Evolutionary conservation across 1,140 invertebrate species (phyloP), one percentile per base, ranked within the genome.

Genomic region (Atta colombica): DNA sequence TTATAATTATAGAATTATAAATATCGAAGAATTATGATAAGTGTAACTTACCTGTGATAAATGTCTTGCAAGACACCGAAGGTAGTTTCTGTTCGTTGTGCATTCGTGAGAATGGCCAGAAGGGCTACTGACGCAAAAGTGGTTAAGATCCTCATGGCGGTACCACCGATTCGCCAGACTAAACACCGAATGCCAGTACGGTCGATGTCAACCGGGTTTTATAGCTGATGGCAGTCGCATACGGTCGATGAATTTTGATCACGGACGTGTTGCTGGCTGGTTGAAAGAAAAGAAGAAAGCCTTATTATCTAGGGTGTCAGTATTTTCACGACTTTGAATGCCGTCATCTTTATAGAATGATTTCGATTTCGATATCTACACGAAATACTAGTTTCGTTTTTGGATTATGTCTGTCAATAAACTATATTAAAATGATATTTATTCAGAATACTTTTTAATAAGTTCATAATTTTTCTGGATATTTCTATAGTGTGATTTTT

Each of bases 161-260:
- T 87, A 87, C 66, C 63, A 92, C 63, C 91, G 91, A 94, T 94
- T 94, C 88, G 92, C 91, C 82, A 94, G 90, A 90, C 92, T 92
- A 93, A 94, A 92, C 92, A 94, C 93, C 93, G 94, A 95, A 94
- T 95, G 94, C 88, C 91, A 91, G 85, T 68, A 88, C 90, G 88
- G 80, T 91, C 92, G 86, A 89, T 91, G 90, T 87, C 88, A 88
- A 90, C 90, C 78, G 87, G 91, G 93, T 94, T 95, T 95, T 95
- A 95, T 95, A 95, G 92, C 89, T 90, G 91, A 90, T 92, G 91
- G 88, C 75, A 87, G 90, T 88, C 85, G 89, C 58, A 90, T 45
- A 93, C 93, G 94, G 66, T 28, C 31, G 18, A 66, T 92, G 94
- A 94, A 95, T 95, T 94, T 91, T 93, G 90, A 95, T 94, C 61